A percentile compares a stretch with the other conserved stretches of the same genome.
phyloP scores from a whole-genome alignment of 1,140 invertebrate genomes.

The Drosophila trapezifrons region DNA sequence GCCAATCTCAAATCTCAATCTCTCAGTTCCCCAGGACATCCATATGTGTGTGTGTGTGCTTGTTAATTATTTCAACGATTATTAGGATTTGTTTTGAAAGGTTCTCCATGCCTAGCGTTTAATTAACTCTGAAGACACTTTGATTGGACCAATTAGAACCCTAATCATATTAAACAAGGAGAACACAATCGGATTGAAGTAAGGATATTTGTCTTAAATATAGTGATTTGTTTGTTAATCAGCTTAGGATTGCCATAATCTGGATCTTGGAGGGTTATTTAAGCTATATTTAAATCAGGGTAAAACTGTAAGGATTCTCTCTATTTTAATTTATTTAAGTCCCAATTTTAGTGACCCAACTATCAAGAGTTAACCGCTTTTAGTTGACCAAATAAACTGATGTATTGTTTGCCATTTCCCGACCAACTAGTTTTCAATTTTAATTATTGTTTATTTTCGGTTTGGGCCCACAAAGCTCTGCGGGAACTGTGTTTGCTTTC shows the following conservation, averaged over 20 bases:
- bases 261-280: background rate
- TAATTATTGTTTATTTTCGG: constrained; percentile 9
- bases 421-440: background rate
- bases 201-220: background rate
- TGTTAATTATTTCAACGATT: constrained; percentile 56
- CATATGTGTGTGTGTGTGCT: background rate
- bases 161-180: constrained; percentile 41
- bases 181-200: constrained; percentile 12
- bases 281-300: no score
- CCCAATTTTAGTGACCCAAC: background rate
- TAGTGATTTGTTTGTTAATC: constrained; percentile 5
- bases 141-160: constrained; percentile 57
- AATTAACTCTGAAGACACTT: constrained; percentile 66
- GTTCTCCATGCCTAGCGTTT: constrained; percentile 28
- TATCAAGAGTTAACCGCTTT: background rate
- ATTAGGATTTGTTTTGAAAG: constrained; percentile 46
- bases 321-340: no score
- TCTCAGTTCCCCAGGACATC: background rate
- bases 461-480: background rate
- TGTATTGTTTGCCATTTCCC: background rate
- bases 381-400: constrained; percentile 7
- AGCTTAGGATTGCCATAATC: constrained; percentile 9
- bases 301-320: background rate
- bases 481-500: background rate
- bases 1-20: background rate